Base-by-base conservation (phyloP, 2,888 invertebrate species). In the Rotaria socialis region DNA sequence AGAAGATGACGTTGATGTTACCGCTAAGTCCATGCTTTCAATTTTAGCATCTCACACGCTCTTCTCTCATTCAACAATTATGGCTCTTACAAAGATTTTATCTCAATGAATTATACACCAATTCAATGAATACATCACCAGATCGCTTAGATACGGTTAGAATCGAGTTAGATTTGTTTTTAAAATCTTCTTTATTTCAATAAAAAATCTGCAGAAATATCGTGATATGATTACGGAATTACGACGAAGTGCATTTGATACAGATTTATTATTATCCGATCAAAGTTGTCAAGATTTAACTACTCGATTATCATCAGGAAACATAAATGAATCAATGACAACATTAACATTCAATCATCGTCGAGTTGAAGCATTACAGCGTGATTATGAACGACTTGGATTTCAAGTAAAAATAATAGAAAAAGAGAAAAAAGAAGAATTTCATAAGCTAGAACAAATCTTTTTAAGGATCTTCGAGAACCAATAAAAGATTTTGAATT, bases 381-480 rank as follows among this genome's bases (percentile, higher is more conserved):
- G 80, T 14, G 47, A 80, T 80, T 80, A 80, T 47, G 80, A 80
- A 80, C 43, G 80, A 47, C 80, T 80, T 47, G 80, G 80, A 47
- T 80, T 80, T 80, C 80, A 80, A n/a, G 80, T 80, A n/a, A 43
- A 1, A 47, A 7, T 80, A 1, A 47, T 80, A 24, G 1, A 10
- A 24, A 24, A 47, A 43, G 1, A 14, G 1, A 14, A 24, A 6
- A 43, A 47, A 22, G 11, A 47, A 22, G n/a, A 47, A 10, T 80
- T 47, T 47, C 19, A 11, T 14, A 24, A 24, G 14, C 4, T 27
- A 14, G 27, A 11, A 11, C 2, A 35, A 27, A 7, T 7, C 6
- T 35, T 10, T 3, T 80, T 80, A 47, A 80, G 47, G 80, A 80
- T 47, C 80, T 80, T 47, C 47, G 47, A 80, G 80, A 80, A 80